A percentile compares a stretch with the other conserved stretches of the same genome.
These are phyloP conservation scores for Meteorus sp. DNA, from an alignment of 1,140 invertebrate genomes.

Conservation along the genomic window DNA sequence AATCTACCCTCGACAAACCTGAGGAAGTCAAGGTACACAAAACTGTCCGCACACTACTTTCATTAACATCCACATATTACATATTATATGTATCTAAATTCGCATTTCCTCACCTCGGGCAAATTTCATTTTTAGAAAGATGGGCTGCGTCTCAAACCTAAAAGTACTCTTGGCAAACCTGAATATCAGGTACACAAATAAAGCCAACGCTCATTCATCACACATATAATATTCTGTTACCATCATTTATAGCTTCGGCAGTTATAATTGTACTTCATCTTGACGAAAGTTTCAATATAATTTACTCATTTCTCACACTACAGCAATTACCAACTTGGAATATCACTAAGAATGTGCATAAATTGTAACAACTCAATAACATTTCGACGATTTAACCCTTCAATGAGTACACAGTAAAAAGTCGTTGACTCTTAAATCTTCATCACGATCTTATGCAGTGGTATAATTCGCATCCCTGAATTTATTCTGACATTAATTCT, in stretches of 20 bases:
- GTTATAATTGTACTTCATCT: background rate
- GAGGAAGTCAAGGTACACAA: slow-evolving; percentile 45
- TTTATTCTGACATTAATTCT: too few relatives aligned
- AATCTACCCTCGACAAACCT: slow-evolving; percentile 38
- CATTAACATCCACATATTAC: background rate
- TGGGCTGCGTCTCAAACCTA: slow-evolving; percentile 24
- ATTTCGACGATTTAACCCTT: too few relatives aligned
- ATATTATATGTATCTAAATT: slow-evolving; percentile 12
- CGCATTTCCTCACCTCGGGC: slow-evolving; percentile 9
- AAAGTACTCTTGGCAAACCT: slow-evolving; percentile 29
- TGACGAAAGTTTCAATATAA: too few relatives aligned
- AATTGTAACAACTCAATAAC: too few relatives aligned
- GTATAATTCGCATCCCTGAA: too few relatives aligned
- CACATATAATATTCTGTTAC: background rate
- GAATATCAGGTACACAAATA: slow-evolving; percentile 30
- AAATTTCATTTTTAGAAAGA: slow-evolving; percentile 29
- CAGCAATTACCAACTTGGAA: too few relatives aligned
- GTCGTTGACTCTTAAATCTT: too few relatives aligned
- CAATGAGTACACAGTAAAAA: too few relatives aligned
- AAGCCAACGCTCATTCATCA: slow-evolving; percentile 7
- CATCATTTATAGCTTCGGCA: background rate
- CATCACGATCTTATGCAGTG: too few relatives aligned
- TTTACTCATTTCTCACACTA: too few relatives aligned
- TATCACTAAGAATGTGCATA: too few relatives aligned
- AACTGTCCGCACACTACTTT: slow-evolving; percentile 13